Conservation (phyloP, 2,113 vertebrate species). For the Psammodynastes pulverulentus region DNA sequence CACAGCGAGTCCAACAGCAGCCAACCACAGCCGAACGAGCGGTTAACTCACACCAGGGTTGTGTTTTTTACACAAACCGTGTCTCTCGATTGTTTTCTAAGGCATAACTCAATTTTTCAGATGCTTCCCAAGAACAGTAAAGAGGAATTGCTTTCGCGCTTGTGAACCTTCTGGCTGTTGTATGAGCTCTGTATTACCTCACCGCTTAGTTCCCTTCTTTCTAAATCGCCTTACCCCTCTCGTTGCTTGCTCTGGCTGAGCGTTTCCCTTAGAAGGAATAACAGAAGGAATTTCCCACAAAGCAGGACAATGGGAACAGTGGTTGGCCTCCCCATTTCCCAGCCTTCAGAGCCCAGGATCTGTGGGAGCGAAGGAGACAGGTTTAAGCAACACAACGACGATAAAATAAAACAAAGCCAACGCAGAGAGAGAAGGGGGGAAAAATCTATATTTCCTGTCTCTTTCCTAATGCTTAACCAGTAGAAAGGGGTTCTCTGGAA, state of each 20-base stretch:
- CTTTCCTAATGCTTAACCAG: neutral
- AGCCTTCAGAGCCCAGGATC: neutral
- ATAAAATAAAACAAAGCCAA: neutral
- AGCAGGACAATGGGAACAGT: neutral
- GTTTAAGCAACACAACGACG: neutral
- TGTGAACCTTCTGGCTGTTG: neutral
- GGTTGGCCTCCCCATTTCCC: neutral
- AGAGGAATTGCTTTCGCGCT: neutral
- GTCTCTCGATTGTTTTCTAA: neutral
- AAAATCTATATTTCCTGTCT: neutral
- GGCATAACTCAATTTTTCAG: neutral
- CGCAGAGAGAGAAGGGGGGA: no score
- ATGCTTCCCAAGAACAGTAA: neutral
- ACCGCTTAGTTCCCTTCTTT: neutral
- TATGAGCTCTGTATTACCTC: neutral
- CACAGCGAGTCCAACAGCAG: neutral
- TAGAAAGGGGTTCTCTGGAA: neutral
- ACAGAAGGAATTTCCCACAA: neutral
- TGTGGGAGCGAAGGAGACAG: neutral
- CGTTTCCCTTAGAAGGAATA: neutral
- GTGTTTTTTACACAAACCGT: neutral
- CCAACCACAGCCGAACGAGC: neutral
- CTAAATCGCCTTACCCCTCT: neutral
- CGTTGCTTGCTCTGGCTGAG: neutral
- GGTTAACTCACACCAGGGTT: neutral